Evolutionary conservation across 1,140 invertebrate genomes (phyloP).

Genomic region (Caligus rogercresseyi): DNA sequence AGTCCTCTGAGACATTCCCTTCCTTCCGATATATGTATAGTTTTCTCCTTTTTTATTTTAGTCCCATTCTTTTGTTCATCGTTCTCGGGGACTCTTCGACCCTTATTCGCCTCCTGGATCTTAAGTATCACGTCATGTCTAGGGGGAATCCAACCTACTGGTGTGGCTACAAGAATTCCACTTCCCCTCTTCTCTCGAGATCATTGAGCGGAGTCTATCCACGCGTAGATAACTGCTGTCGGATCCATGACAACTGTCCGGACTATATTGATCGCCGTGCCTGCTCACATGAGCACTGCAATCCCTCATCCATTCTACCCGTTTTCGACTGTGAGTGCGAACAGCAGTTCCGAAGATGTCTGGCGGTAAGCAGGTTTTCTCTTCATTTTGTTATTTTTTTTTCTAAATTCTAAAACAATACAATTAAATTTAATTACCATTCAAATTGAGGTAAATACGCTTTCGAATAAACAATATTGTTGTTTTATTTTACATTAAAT

Average conservation of each 20-base stretch:
- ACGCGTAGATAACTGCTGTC: slow-evolving; percentile 2
- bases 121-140: not conserved
- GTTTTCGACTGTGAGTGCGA: slow-evolving; percentile 1
- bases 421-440: no score
- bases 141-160: not conserved
- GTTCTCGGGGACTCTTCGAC: no score
- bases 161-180: not conserved
- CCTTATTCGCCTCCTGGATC: no score
- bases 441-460: no score
- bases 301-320: not conserved
- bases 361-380: not conserved
- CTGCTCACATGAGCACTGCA: not conserved
- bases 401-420: no score
- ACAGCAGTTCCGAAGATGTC: not conserved
- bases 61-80: no score
- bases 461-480: no score
- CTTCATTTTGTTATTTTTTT: no score
- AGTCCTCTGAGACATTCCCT: no score
- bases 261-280: not conserved
- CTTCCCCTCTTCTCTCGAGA: not conserved
- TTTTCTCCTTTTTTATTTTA: no score
- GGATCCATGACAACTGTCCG: slow-evolving; percentile 3
- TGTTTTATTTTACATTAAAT: no score
- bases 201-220: not conserved
- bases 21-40: no score